Percentiles rank a stretch among this genome's conserved stretches.
phyloP scores from a whole-genome alignment of 2,888 invertebrate genomes.

The Xylota sylvarum region DNA sequence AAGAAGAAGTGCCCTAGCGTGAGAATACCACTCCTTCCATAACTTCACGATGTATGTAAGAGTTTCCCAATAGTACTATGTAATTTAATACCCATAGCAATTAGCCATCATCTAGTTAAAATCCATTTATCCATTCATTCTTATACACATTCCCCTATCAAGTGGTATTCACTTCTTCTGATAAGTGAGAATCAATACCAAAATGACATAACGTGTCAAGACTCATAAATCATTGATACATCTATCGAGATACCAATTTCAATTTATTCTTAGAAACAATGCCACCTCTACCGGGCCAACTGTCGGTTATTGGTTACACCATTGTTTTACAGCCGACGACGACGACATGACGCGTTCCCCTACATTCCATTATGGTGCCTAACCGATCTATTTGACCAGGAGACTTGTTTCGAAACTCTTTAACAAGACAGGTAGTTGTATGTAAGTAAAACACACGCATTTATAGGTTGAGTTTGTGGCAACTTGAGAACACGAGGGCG shows the following conservation, averaged over 20 bases:
- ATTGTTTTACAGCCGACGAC: slow-evolving; percentile 27
- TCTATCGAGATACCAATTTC: slow-evolving; percentile 35
- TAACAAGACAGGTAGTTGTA: slow-evolving; percentile 71
- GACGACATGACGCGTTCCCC: neutral
- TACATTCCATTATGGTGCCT: slow-evolving; percentile 12
- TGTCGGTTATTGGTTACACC: slow-evolving; percentile 61
- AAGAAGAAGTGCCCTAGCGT: no score
- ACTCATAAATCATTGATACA: slow-evolving; percentile 55
- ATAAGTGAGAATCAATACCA: slow-evolving; percentile 26
- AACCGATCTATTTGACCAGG: neutral
- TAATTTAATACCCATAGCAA: no score
- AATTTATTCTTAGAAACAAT: slow-evolving; percentile 42
- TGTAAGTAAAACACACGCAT: slow-evolving; percentile 1
- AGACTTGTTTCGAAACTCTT: slow-evolving; percentile 14
- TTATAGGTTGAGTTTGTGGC: slow-evolving; percentile 29
- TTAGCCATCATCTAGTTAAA: no score
- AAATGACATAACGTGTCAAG: slow-evolving; percentile 25
- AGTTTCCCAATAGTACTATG: no score
- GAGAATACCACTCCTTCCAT: no score
- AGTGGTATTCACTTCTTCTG: neutral
- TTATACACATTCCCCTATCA: no score
- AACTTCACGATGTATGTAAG: no score
- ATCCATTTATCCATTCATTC: no score
- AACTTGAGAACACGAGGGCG: slow-evolving; percentile 51
- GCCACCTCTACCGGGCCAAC: slow-evolving; percentile 26